Base-by-base conservation (phyloP, 2,797 vertebrate genomes). In the Mergus octosetaceus region DNA sequence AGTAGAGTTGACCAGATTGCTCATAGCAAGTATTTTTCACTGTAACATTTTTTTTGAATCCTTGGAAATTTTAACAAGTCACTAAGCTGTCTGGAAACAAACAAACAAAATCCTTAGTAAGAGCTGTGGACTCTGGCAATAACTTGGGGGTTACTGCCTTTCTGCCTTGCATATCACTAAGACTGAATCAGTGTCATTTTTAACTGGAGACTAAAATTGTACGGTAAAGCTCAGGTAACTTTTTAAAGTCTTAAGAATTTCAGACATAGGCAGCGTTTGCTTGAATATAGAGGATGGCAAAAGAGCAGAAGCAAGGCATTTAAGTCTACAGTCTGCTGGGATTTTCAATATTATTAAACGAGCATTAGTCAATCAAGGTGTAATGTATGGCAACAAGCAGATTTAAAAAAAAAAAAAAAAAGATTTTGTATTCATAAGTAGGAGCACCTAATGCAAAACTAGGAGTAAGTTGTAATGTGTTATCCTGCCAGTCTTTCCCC, bases 61-160 rank as follows among this genome's bases (percentile, higher is more conserved):
- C 36, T 38, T 69, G 68, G 28, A 62, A 28, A 19, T 30, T 4
- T 2, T 66, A 51, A 28, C 22, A 11, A 2, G 16, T 53, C 27
- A 13, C 62, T 1, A 1, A 39, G n/a, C 61, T n/a, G 39, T 41
- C 83, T 80, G 84, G 78, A 56, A 85, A 61, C 34, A 75, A 61
- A 49, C 47, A 24, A 49, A 49, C 19, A 47, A 49, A 1, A n/a
- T 60, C 73, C 0, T 2, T 10, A 36, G 7, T 17, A 10, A 21
- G 69, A 62, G 73, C 60, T 80, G 56, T 36, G 28, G 53, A 69
- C 68, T 64, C 65, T 32, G 60, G 36, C 45, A 60, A 3, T 32
- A 56, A 11, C 36, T 78, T 54, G 2, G 0, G 0, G 45, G n/a
- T 13, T 16, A 3, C 32, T 74, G 47, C 14, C 24, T 88, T 56